phyloP scores from a whole-genome alignment of 2,113 vertebrate species.

The Oncorhynchus keta region DNA sequence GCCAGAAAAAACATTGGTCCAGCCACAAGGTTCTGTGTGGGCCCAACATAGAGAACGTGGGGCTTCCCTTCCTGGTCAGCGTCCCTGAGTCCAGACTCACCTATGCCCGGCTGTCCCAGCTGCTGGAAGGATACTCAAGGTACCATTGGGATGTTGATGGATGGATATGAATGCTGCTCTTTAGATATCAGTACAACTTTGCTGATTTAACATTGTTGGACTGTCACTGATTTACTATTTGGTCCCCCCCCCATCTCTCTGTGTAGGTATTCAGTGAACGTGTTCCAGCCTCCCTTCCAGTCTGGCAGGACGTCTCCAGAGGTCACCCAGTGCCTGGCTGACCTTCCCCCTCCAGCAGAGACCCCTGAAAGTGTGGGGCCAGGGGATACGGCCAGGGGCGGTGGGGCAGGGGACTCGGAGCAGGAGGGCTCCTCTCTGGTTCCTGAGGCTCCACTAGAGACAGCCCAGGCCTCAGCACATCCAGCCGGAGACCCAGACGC shows the following conservation, averaged over 20 bases:
- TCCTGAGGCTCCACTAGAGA: slow-evolving; percentile 31
- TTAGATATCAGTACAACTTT: not conserved
- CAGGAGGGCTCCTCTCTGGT: slow-evolving; percentile 11
- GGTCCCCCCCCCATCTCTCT: not conserved
- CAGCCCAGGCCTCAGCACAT: slow-evolving; percentile 51
- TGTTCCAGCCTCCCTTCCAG: slow-evolving; percentile 96
- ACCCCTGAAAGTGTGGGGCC: slow-evolving; percentile 57
- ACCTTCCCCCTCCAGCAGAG: slow-evolving; percentile 59
- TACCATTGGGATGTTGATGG: slow-evolving; percentile 37
- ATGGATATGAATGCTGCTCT: not conserved
- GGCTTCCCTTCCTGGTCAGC: slow-evolving; percentile 92
- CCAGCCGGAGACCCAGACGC: slow-evolving; percentile 65
- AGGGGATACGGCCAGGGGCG: slow-evolving; percentile 41
- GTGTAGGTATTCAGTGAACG: slow-evolving; percentile 89
- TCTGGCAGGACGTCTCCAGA: slow-evolving; percentile 87
- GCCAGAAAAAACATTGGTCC: slow-evolving; percentile 94
- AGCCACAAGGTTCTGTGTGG: slow-evolving; percentile 88
- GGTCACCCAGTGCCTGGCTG: slow-evolving; percentile 62
- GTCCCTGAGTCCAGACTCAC: slow-evolving; percentile 91
- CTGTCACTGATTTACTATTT: not conserved
- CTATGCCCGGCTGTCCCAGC: slow-evolving; percentile 85
- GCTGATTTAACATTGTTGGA: not conserved
- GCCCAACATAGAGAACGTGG: slow-evolving; percentile 85
- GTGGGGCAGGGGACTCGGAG: slow-evolving; percentile 17
- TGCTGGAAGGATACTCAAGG: slow-evolving; percentile 93